These are phyloP conservation scores for Vidua chalybeata DNA, from an alignment of 2,113 vertebrate species.

Conservation along the genomic window DNA sequence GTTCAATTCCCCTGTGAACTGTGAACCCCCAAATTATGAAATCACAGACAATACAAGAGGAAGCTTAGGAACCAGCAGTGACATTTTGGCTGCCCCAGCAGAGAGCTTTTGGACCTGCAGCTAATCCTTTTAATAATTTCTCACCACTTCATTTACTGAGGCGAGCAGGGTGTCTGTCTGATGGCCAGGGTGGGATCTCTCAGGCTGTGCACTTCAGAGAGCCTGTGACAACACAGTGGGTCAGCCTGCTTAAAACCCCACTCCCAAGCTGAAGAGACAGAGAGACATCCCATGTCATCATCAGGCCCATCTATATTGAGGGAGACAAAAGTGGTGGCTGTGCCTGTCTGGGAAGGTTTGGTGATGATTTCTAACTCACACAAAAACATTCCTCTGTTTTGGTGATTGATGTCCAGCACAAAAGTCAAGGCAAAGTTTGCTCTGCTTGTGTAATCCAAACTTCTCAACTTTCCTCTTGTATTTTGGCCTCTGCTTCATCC, in stretches of 20 bases:
- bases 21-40: background rate
- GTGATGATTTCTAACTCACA: background rate
- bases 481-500: background rate
- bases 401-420: background rate
- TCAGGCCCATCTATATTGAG: background rate
- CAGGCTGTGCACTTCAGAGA: background rate
- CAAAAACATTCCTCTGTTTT: background rate
- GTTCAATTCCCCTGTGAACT: background rate
- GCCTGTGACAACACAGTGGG: background rate
- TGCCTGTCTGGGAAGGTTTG: background rate
- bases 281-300: background rate
- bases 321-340: background rate
- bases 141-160: background rate
- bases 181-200: background rate
- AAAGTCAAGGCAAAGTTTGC: background rate
- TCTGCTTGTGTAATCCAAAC: background rate
- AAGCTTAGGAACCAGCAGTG: background rate
- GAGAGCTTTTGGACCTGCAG: background rate
- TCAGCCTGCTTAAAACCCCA: background rate
- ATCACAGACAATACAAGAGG: background rate
- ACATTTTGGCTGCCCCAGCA: background rate
- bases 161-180: background rate
- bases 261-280: background rate
- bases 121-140: conserved; percentile 40
- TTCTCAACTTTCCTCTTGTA: background rate